These are phyloP conservation scores for Scelioninae gen. 2 DNA, from an alignment of 2,888 invertebrate species.

Conservation along the genomic window DNA sequence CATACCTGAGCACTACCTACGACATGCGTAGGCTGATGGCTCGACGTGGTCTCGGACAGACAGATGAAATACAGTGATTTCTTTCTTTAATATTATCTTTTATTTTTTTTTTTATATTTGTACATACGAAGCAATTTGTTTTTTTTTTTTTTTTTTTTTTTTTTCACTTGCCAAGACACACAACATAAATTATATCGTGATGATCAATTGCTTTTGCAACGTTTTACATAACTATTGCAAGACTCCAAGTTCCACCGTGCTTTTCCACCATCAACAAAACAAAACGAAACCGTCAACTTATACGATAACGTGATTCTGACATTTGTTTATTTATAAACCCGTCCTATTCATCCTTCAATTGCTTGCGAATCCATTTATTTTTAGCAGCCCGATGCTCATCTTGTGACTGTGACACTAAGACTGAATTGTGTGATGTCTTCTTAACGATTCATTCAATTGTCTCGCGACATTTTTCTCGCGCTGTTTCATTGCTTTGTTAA, in stretches of 20 bases:
- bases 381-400: constrained; percentile 67
- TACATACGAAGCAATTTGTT: too few species aligned
- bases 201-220: neutral
- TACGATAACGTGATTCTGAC: constrained; percentile 44
- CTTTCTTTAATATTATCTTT: too few species aligned
- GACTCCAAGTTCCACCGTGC: constrained; percentile 5
- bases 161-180: constrained; percentile 2
- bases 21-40: too few species aligned
- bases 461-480: constrained; percentile 29
- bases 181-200: constrained; percentile 6
- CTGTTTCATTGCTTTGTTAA: constrained; percentile 17
- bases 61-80: too few species aligned
- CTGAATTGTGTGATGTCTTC: constrained; percentile 37
- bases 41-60: too few species aligned
- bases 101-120: neutral
- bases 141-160: too few species aligned
- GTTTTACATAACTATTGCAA: constrained; percentile 17
- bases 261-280: constrained; percentile 2
- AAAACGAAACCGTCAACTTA: constrained; percentile 34
- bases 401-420: constrained; percentile 63
- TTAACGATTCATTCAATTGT: constrained; percentile 20
- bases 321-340: constrained; percentile 71
- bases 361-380: constrained; percentile 67
- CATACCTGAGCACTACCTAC: too few species aligned
- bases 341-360: constrained; percentile 73